A percentile compares a stretch with the other conserved stretches of the same genome.
Evolutionary conservation across 2,888 invertebrate species (phyloP).

Genomic region (Cephus rjabovi): DNA sequence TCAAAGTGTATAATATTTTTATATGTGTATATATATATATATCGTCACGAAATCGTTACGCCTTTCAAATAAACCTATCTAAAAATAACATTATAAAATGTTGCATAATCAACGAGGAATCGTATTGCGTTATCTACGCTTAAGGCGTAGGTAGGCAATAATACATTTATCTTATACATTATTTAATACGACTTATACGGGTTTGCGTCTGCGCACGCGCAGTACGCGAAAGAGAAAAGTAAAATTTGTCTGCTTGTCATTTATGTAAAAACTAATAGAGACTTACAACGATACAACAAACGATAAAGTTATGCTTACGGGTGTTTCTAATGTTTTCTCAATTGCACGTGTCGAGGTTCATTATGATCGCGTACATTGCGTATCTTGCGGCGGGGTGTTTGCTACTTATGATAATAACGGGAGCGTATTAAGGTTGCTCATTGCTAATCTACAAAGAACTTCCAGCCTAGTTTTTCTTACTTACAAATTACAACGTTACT

Average conservation of each 20-base stretch:
- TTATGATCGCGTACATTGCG: background rate
- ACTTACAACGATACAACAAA: slow-evolving; percentile 5
- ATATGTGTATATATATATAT: slow-evolving; percentile 18
- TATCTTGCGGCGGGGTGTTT: slow-evolving; percentile 3
- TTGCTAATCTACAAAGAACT: slow-evolving; percentile 25
- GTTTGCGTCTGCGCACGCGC: background rate
- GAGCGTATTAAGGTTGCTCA: background rate
- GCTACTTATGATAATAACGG: slow-evolving; percentile 2
- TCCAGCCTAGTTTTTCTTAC: slow-evolving; percentile 25
- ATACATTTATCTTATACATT: background rate
- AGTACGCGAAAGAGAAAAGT: background rate
- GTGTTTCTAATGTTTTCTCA: slow-evolving; percentile 7
- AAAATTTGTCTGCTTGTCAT: background rate
- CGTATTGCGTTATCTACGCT: slow-evolving; percentile 28
- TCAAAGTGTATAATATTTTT: background rate
- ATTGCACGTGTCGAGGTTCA: slow-evolving; percentile 27
- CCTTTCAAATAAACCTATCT: slow-evolving; percentile 32
- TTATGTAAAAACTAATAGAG: background rate
- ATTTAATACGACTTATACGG: background rate
- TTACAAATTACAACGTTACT: slow-evolving; percentile 26
- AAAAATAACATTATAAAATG: slow-evolving; percentile 51
- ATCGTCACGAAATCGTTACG: slow-evolving; percentile 3
- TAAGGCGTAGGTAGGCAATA: background rate
- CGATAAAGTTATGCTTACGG: background rate
- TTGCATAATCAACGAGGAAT: slow-evolving; percentile 33